These are phyloP conservation scores for Zaprionus capensis DNA, from an alignment of 1,140 invertebrate species.

Conservation along the genomic window DNA sequence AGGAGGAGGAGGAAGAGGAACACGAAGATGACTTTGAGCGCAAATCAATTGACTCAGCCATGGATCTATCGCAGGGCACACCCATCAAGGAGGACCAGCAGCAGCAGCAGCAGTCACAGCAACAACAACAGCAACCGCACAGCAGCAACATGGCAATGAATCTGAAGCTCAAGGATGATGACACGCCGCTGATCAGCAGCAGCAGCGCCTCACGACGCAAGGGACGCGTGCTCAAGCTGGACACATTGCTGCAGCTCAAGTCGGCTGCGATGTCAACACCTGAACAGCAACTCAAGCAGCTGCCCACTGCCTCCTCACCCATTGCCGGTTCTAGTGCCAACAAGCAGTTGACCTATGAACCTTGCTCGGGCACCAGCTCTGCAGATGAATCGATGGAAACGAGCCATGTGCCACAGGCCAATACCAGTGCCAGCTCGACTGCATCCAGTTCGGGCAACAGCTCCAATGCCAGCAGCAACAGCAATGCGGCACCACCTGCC, in stretches of 20 bases:
- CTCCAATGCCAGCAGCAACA: conserved; percentile 85
- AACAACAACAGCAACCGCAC: conserved; percentile 48
- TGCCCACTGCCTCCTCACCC: conserved; percentile 70
- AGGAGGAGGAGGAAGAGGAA: conserved; percentile 75
- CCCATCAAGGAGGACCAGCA: conserved; percentile 68
- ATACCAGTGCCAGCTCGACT: conserved; percentile 73
- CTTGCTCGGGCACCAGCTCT: conserved; percentile 63
- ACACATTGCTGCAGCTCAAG: conserved; percentile 65
- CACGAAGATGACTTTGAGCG: conserved; percentile 75
- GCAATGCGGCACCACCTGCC: conserved; percentile 78
- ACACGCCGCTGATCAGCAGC: conserved; percentile 73
- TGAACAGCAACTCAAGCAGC: conserved; percentile 54
- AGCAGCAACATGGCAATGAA: conserved; percentile 61
- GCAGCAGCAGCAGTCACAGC: conserved; percentile 31
- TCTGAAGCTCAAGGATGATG: conserved; percentile 71
- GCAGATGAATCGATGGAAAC: conserved; percentile 78
- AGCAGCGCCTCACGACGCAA: conserved; percentile 68
- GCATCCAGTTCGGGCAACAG: conserved; percentile 79
- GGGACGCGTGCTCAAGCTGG: conserved; percentile 75
- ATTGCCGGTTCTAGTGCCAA: conserved; percentile 49
- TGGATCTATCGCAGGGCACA: conserved; percentile 80
- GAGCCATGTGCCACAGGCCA: conserved; percentile 60
- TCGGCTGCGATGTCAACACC: conserved; percentile 63
- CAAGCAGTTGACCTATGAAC: conserved; percentile 64
- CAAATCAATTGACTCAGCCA: conserved; percentile 77